These are phyloP conservation scores for Lissocephala sabroskyi DNA, from an alignment of 2,888 invertebrate species.

Conservation along the genomic window DNA sequence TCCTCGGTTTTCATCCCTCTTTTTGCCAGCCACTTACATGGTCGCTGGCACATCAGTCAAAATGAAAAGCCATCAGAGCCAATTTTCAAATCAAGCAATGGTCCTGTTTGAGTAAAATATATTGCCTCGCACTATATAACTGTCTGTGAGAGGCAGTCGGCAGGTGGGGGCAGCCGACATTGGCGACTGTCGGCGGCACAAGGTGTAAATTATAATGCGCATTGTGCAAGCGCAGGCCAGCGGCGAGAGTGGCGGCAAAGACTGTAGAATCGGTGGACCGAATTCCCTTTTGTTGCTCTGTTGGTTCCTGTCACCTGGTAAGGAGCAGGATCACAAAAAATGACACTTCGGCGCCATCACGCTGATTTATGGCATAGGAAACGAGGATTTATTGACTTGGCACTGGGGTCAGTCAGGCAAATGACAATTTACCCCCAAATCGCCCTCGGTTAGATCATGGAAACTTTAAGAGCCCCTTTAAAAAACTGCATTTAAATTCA, in stretches of 20 bases:
- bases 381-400: slow-evolving; percentile 64
- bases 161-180: slow-evolving; percentile 54
- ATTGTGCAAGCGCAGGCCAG: too few relatives aligned
- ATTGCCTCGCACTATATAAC: slow-evolving; percentile 45
- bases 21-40: not conserved
- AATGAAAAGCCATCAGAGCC: slow-evolving; percentile 52
- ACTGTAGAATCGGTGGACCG: too few relatives aligned
- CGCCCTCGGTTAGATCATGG: too few relatives aligned
- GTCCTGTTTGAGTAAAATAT: slow-evolving; percentile 51
- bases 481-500: not conserved
- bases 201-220: slow-evolving; percentile 57
- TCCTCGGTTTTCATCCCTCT: not conserved
- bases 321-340: slow-evolving; percentile 51
- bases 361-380: slow-evolving; percentile 64
- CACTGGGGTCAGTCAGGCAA: slow-evolving; percentile 45
- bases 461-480: too few relatives aligned
- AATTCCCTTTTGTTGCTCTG: slow-evolving; percentile 22
- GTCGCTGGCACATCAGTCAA: slow-evolving; percentile 26
- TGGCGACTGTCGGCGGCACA: slow-evolving; percentile 40
- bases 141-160: slow-evolving; percentile 7
- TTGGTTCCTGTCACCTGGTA: slow-evolving; percentile 4
- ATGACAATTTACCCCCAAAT: slow-evolving; percentile 15
- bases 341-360: slow-evolving; percentile 66
- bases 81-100: slow-evolving; percentile 61
- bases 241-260: too few relatives aligned